These are phyloP conservation scores for Enteromius argenteus DNA, from an alignment of 2,797 vertebrate species.

Conservation along the genomic window DNA sequence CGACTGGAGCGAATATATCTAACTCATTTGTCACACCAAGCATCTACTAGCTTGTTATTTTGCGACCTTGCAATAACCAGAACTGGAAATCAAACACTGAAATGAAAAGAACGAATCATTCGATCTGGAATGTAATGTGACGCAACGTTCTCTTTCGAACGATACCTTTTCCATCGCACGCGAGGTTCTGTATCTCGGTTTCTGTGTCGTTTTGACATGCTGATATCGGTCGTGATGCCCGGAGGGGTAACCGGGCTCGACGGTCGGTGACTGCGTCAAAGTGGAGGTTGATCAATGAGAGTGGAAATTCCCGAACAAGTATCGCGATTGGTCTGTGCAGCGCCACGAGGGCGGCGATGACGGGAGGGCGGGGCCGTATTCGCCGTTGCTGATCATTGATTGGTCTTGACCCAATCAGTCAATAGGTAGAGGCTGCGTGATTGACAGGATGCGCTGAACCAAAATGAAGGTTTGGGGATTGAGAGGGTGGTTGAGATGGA, in stretches of 20 bases:
- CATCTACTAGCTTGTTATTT: not conserved
- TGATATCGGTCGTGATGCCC: constrained; percentile 59
- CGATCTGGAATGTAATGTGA: not conserved
- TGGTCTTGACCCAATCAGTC: constrained; percentile 54
- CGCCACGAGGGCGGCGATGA: constrained; percentile 26
- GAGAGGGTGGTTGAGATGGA: not conserved
- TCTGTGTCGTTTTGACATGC: constrained; percentile 36
- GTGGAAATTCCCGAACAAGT: constrained; percentile 68
- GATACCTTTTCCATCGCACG: not conserved
- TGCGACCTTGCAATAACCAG: not conserved
- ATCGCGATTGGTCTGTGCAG: constrained; percentile 54
- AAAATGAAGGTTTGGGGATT: not conserved
- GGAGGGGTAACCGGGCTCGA: constrained; percentile 59
- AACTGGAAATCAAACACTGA: not conserved
- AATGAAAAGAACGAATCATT: not conserved
- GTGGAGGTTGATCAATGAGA: constrained; percentile 44
- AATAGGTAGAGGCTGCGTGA: constrained; percentile 32
- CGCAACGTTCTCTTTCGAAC: not conserved
- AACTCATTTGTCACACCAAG: not conserved
- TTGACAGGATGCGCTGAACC: not conserved
- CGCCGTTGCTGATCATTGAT: constrained; percentile 44
- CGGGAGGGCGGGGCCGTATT: constrained; percentile 34
- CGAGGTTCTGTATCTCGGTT: constrained; percentile 38
- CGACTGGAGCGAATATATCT: not conserved
- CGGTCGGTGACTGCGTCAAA: constrained; percentile 56